Base-by-base conservation (phyloP, 2,888 invertebrate genomes). In the Nasonovia ribisnigri region DNA sequence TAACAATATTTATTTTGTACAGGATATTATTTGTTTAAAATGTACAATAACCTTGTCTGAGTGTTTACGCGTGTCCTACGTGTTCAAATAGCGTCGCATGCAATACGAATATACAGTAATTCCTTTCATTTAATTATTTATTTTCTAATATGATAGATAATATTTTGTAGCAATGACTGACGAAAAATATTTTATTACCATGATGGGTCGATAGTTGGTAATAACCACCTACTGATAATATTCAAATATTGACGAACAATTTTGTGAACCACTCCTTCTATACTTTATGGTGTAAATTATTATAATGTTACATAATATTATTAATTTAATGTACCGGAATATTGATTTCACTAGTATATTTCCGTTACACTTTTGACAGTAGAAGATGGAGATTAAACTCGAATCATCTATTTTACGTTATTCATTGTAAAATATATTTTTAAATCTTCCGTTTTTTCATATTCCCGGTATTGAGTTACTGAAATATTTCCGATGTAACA, bases 1-100 rank as follows among this genome's bases (percentile, higher is more conserved):
- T 46, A 86, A 29, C 86, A 48, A 86, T 86, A 29, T 86, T 86
- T 86, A 46, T 86, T 86, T 86, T 46, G 46, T 84, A 86, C 11
- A 46, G 16, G 86, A 86, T 46, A 86, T 86, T 43, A 86, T 86
- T 46, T 86, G 86, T 86, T 29, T 29, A 86, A 29, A 84, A 84
- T 29, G 5, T 29, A 26, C 46, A 16, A 86, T 46, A 86, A 86
- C 29, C 46, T 29, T 86, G 29, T 3, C 16, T 16, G 86, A 86
- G 46, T 86, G 46, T 86, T 86, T 86, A 46, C 86, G 86, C 46
- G 86, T 48, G 13, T 43, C 43, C 43, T 46, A 86, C 46, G 46
- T 86, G 46, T 86, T 48, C 86, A 86, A 46, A 86, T 46, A 46
- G 16, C 6, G 29, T 48, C 24, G 16, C 6, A 6, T 86, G 43